Percentiles rank a stretch among this genome's conserved stretches.
phyloP scores from a whole-genome alignment of 2,797 vertebrate genomes.

The Crypturellus tataupa region DNA sequence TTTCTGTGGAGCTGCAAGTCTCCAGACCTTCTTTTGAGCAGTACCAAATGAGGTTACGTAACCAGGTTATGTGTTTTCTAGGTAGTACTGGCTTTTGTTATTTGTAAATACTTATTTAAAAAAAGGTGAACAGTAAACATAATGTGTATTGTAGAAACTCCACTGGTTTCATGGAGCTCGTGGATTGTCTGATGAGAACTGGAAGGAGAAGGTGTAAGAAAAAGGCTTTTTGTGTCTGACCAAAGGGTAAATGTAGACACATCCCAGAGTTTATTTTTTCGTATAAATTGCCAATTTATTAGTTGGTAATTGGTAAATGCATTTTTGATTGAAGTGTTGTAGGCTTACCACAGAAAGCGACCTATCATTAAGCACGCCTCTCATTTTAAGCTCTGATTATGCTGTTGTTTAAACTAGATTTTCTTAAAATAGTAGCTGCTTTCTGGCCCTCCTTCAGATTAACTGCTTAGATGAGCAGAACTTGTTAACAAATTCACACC shows the following conservation, averaged over 20 bases:
- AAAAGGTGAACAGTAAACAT: background rate
- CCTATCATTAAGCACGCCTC: background rate
- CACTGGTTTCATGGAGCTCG: background rate
- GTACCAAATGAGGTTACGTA: background rate
- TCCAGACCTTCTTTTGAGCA: background rate
- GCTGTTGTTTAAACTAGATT: conserved; percentile 59
- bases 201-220: background rate
- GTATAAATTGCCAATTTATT: background rate
- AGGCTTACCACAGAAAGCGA: conserved; percentile 11
- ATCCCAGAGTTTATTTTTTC: background rate
- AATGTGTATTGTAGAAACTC: background rate
- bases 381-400: conserved; percentile 67
- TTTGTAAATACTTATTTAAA: conserved; percentile 42
- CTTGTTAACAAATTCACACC: conserved; percentile 47
- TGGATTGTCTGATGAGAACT: background rate
- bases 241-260: background rate
- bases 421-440: conserved; percentile 68
- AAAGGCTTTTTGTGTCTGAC: background rate
- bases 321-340: background rate
- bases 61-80: background rate
- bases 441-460: conserved; percentile 65
- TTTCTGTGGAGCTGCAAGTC: background rate
- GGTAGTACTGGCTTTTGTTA: conserved; percentile 3
- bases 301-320: background rate
- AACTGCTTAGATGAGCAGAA: conserved; percentile 70